Base-by-base conservation (phyloP, 2,113 vertebrate genomes). In the Bos taurus region DNA sequence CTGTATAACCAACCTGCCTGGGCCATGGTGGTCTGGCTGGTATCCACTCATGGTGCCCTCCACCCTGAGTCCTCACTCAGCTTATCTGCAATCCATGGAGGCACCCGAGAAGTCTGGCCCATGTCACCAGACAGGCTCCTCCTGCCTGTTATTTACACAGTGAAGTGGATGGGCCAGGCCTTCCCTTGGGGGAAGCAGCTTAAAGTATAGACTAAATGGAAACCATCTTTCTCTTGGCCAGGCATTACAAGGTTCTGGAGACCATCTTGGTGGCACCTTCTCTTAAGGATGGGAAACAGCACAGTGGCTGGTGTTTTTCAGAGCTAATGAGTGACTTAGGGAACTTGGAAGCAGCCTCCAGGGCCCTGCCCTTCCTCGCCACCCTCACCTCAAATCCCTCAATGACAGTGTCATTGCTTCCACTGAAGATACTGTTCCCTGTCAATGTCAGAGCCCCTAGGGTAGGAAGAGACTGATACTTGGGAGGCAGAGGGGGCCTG, bases 11-110 rank as follows among this genome's bases (percentile, higher is more conserved):
- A 97, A 90, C 80, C 82, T 56, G 82, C 94, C 67, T 87, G 89
- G 77, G 43, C 82, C 95, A 7, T 21, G 36, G 87, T 95, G 97
- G 93, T 96, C 94, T 98, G 94, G 92, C 91, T 92, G 87, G 21
- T 43, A 48, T 59, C 92, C 93, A 92, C 46, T 97, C 90, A 10
- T 0, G 26, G 0, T 40, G 74, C 94, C 59, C 90, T n/a, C 19
- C 85, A 82, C 52, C 80, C 87, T 30, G 48, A 95, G 82, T 26
- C 67, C 36, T 59, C 91, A 74, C 82, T 88, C 57, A 95, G 98
- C 83, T 67, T 95, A 94, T 95, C 97, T 96, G 60, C 13, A 83
- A 52, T 48, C 71, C 92, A 96, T n/a, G 77, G 30, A 91, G 95
- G 84, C 52, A 71, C 94, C 87, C 3, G 0, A 52, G 64, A 62